phyloP scores from a whole-genome alignment of 2,113 vertebrate species.

The Thymallus thymallus region DNA sequence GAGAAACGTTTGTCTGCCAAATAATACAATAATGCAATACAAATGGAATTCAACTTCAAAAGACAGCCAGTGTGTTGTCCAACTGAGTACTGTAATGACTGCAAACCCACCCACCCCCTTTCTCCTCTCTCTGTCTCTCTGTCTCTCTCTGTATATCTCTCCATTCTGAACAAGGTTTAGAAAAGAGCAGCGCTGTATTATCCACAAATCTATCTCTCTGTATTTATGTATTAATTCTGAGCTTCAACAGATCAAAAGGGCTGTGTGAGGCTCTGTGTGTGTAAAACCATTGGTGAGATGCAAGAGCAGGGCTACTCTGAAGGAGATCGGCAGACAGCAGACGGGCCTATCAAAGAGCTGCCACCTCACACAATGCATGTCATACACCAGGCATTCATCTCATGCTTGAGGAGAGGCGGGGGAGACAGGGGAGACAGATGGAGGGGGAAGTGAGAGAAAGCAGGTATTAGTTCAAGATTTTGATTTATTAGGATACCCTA shows the following conservation, averaged over 20 bases:
- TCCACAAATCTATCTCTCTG: constrained; percentile 22
- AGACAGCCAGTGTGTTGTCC: constrained; percentile 5
- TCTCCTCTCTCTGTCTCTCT: background rate
- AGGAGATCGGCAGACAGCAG: background rate
- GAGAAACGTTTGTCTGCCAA: constrained; percentile 4
- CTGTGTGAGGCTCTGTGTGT: constrained; percentile 3
- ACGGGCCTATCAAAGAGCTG: constrained; percentile 28
- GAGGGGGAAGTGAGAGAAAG: background rate
- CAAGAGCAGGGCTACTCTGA: no score
- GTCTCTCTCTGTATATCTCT: background rate
- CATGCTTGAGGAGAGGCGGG: background rate
- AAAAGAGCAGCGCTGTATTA: constrained; percentile 27
- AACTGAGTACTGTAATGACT: background rate
- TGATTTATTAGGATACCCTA: no score
- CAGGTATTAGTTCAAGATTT: background rate
- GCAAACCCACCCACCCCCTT: background rate
- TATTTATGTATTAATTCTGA: constrained; percentile 41
- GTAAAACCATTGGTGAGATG: background rate
- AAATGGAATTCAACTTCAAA: constrained; percentile 34
- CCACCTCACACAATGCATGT: constrained; percentile 9
- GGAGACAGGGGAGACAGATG: background rate
- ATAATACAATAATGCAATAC: constrained; percentile 37
- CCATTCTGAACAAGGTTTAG: background rate
- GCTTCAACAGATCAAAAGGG: constrained; percentile 23
- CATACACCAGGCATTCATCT: constrained; percentile 6